These are phyloP conservation scores for Karalla daura DNA, from an alignment of 2,797 vertebrate species.

Conservation along the genomic window DNA sequence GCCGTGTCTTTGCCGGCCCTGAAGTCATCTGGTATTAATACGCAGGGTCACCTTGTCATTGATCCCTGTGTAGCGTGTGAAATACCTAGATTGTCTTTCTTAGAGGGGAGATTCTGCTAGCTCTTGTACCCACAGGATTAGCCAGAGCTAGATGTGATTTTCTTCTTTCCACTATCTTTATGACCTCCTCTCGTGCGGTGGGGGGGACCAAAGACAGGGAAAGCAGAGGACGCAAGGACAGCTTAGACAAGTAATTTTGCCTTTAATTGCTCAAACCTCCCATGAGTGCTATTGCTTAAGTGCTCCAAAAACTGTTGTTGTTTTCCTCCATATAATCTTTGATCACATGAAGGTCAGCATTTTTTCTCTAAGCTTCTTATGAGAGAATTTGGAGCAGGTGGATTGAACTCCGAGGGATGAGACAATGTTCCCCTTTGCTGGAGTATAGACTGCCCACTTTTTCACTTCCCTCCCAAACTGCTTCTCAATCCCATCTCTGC, in stretches of 20 bases:
- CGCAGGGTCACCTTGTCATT: constrained; percentile 72
- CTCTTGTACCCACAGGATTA: constrained; percentile 60
- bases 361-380: constrained; percentile 80
- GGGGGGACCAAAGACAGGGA: constrained; percentile 49
- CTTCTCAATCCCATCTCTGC: constrained; percentile 32
- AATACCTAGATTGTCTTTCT: constrained; percentile 71
- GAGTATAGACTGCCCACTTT: constrained; percentile 19
- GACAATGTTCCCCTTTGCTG: constrained; percentile 36
- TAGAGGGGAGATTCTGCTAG: constrained; percentile 51
- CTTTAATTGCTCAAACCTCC: constrained; percentile 81
- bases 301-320: constrained; percentile 77
- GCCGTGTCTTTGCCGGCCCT: constrained; percentile 41
- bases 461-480: constrained; percentile 9
- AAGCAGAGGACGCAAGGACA: constrained; percentile 70
- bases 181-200: constrained; percentile 65
- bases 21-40: constrained; percentile 50
- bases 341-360: constrained; percentile 82
- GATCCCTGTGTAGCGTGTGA: constrained; percentile 59
- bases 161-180: constrained; percentile 56
- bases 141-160: constrained; percentile 45
- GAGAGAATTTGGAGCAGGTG: constrained; percentile 75
- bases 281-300: constrained; percentile 77
- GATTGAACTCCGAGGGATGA: constrained; percentile 69
- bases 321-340: constrained; percentile 80
- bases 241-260: constrained; percentile 81